Percentiles rank a stretch among this genome's conserved stretches.
Evolutionary conservation across 2,888 invertebrate species (phyloP).

Genomic region (Polyommatus iphigenia): DNA sequence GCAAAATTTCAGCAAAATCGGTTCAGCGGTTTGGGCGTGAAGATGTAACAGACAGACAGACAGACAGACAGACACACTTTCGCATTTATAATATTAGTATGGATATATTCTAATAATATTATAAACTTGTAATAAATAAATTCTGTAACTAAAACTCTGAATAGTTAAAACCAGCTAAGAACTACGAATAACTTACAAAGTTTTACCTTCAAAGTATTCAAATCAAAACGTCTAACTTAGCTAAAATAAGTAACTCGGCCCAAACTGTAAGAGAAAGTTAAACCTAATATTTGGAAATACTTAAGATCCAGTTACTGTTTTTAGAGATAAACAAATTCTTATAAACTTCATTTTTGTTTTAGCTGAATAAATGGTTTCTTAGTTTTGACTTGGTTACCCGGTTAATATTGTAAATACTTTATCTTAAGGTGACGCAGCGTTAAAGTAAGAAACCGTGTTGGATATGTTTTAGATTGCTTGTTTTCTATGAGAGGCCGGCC

Average conservation of each 20-base stretch:
- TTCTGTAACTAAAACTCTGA: neutral
- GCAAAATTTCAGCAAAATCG: too few species aligned
- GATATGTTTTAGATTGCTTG: too few species aligned
- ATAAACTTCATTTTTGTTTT: neutral
- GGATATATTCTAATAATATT: neutral
- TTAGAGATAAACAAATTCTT: neutral
- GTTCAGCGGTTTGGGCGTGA: too few species aligned
- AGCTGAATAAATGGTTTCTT: neutral
- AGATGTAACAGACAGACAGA: too few species aligned
- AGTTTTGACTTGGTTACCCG: neutral
- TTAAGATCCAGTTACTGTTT: neutral
- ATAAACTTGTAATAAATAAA: neutral
- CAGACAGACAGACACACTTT: too few species aligned
- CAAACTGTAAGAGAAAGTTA: constrained; percentile 3
- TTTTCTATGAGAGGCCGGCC: too few species aligned
- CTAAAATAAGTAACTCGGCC: neutral
- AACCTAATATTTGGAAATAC: neutral
- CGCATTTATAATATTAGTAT: too few species aligned
- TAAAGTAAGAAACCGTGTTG: too few species aligned
- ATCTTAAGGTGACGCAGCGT: too few species aligned
- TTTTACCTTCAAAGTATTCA: neutral
- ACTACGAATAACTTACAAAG: neutral
- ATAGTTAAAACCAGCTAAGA: neutral
- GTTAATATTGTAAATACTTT: neutral
- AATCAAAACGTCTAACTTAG: constrained; percentile 2